Evolutionary conservation across 2,888 invertebrate species (phyloP), one percentile per base, ranked within the genome.

Genomic region (Scaptodrosophila latifasciaeformis): DNA sequence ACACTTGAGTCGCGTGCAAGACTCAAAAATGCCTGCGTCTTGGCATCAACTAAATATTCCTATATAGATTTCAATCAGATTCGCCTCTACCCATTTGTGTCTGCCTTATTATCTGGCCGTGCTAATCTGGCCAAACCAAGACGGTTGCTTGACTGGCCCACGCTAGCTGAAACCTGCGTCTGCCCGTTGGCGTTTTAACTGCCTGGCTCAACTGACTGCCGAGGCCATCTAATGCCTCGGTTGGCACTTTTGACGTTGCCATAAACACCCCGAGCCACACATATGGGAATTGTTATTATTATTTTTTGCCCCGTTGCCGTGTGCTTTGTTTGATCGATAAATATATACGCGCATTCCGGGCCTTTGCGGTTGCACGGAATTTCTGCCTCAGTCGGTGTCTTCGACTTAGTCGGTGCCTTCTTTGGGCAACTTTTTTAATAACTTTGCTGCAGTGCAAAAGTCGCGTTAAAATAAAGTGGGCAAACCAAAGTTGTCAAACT

Each of bases 201-300:
- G 53, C 60, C 62, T 65, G 59, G 58, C 65, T 65, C 56, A 59
- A 40, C 54, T 65, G 57, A 43, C 46, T 51, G 44, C 42, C 58
- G 49, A 52, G 46, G 58, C 37, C 31, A 54, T 44, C 62, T 68
- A 67, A 68, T 70, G 64, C 50, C 56, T 68, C 65, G 63, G 62
- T 72, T 77, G 74, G 58, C 77, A 70, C 76, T 72, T 69, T 67
- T 69, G 65, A 72, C 77, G 74, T 76, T 76, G 70, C 74, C 76
- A 65, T 54, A 58, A 51, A 54, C 42, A 54, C 60, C 24, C 37
- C 37, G 37, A 17, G 15, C 12, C 68, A 78, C 67, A 61, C 75
- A 58, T 66, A 61, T 59, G 9, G 42, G 49, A 31, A 10, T 44
- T 40, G 51, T n/a, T n/a, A n/a, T n/a, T n/a, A n/a, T n/a, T n/a